Evolutionary conservation across 53 echinoderm and acorn worm species (phyloP).

Genomic region (Mesocentrotus franciscanus): DNA sequence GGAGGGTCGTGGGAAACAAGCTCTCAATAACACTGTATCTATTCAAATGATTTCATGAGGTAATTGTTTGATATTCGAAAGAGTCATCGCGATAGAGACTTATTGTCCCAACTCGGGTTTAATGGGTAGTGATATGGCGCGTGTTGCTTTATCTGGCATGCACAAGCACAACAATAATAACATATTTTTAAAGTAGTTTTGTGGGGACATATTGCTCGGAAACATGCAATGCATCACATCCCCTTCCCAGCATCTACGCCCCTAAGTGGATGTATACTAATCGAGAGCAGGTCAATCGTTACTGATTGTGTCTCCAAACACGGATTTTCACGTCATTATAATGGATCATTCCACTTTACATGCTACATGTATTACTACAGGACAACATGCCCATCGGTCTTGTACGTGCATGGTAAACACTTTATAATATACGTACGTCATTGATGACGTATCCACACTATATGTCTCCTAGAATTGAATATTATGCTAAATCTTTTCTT

Average conservation of each 20-base stretch:
- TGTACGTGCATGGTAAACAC: neutral
- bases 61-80: too few species aligned
- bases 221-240: neutral
- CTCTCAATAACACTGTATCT: too few species aligned
- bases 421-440: neutral
- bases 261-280: neutral
- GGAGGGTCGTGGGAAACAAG: too few species aligned
- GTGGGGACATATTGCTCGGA: too few species aligned
- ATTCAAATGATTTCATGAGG: too few species aligned
- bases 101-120: too few species aligned
- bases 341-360: constrained; percentile 1
- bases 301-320: neutral
- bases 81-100: too few species aligned
- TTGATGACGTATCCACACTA: neutral
- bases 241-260: neutral
- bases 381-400: neutral
- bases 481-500: too few species aligned
- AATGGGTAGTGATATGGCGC: too few species aligned
- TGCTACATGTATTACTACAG: neutral
- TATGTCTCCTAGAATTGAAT: neutral
- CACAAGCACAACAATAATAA: too few species aligned
- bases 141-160: too few species aligned
- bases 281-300: neutral
- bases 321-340: constrained; percentile 4
- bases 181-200: too few species aligned